A percentile compares a stretch with the other conserved stretches of the same genome.
Evolutionary conservation across 2,113 vertebrate species (phyloP).

Genomic region (Girardinichthys multiradiatus): DNA sequence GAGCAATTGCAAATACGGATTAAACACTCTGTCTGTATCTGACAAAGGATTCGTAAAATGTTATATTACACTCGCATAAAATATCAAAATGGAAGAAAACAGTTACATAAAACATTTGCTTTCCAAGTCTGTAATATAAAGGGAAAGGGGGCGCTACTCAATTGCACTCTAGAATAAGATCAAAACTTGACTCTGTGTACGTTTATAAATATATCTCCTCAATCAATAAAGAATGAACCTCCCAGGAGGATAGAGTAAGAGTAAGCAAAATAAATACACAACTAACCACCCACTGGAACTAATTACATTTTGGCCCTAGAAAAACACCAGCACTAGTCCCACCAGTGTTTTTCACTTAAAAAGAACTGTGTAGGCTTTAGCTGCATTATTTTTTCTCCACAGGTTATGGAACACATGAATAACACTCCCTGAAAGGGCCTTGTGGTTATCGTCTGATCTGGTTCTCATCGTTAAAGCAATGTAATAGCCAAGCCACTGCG

Average conservation of each 20-base stretch:
- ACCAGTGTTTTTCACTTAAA: slow-evolving; percentile 37
- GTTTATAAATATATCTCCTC: slow-evolving; percentile 8
- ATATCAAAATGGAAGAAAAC: neutral
- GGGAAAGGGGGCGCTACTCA: neutral
- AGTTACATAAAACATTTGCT: slow-evolving; percentile 3
- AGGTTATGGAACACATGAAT: slow-evolving; percentile 56
- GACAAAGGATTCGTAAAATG: neutral
- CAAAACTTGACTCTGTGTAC: slow-evolving; percentile 1
- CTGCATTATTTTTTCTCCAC: slow-evolving; percentile 44
- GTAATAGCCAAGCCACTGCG: slow-evolving; percentile 37
- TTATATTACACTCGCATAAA: neutral
- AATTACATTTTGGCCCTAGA: slow-evolving; percentile 52
- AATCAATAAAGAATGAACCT: slow-evolving; percentile 41
- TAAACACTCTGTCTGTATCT: slow-evolving; percentile 2
- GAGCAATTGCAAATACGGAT: slow-evolving; percentile 28
- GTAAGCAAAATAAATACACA: slow-evolving; percentile 36
- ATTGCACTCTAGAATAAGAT: slow-evolving; percentile 5
- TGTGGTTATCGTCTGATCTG: slow-evolving; percentile 29
- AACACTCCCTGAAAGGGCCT: slow-evolving; percentile 36
- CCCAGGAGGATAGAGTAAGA: slow-evolving; percentile 16
- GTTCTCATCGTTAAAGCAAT: slow-evolving; percentile 57
- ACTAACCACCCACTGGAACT: slow-evolving; percentile 53
- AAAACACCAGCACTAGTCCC: slow-evolving; percentile 50
- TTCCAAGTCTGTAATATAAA: neutral
- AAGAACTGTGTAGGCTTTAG: slow-evolving; percentile 31